Evolutionary conservation across 2,888 invertebrate genomes (phyloP), one percentile per base, ranked within the genome.

Genomic region (Bellardia bayeri): DNA sequence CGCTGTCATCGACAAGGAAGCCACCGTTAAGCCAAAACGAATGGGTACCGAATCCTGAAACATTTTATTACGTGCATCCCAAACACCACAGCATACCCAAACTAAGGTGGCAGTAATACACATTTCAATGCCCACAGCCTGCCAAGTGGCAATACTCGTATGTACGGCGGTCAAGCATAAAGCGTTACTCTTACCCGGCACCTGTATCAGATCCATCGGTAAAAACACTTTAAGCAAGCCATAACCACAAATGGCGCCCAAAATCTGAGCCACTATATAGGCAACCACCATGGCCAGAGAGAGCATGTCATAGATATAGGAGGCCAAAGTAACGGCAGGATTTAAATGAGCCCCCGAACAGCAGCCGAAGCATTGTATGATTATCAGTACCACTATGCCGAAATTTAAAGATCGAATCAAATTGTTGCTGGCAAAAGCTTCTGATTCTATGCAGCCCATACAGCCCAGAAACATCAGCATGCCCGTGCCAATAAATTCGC

Each of bases 341-440:
- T 97, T 97, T 91, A 97, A 94, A 91, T 96, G 97, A 0, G 96
- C 96, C 33, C 96, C 97, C 51, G 97, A 97, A 76, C 97, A 95
- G 90, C 97, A 97, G 3, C 97, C 97, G 88, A 97, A 96, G 80
- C 95, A 95, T 95, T 96, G 96, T 75, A 97, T 95, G 87, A 96
- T 94, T 58, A 96, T 94, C 91, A 96, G 94, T 56, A 97, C 96
- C 0, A 95, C 94, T 58, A 97, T 93, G 71, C 97, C 97, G 90
- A 97, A 97, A 63, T 93, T 93, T 0, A 94, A 88, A 0, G 90
- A 86, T 30, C 90, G 91, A 63, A 93, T 93, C 13, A 94, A 89
- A 82, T 93, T 93, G 30, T 45, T 91, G 82, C 91, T 92, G n/a
- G 93, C 92, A 51, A 93, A 92, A 0, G 89, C 49, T 58, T 91